Base-by-base conservation (phyloP, 2,888 invertebrate genomes). In the Drosophila flavopinicola region DNA sequence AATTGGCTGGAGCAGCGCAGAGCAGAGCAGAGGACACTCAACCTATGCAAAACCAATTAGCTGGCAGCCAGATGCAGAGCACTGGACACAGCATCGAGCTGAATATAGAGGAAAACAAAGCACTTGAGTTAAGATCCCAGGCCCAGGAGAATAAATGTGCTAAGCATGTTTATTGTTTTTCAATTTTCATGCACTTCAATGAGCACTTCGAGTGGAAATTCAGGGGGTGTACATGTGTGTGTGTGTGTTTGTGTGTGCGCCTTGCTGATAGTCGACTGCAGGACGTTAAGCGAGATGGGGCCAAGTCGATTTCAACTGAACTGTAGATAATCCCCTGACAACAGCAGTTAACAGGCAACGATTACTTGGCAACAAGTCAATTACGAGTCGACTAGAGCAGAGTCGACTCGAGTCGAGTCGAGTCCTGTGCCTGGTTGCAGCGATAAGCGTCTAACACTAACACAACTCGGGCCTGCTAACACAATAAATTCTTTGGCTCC, bases 341-440 rank as follows among this genome's bases (percentile, higher is more conserved):
- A 87, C 87, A 83, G 84, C 86, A 84, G 87, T 84, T 84, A 84
- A 83, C 83, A 74, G 88, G 84, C 84, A 87, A 87, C 79, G 87
- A 84, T 86, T 87, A 86, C 88, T 85, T 85, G 84, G 84, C 84
- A 85, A 85, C 84, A 85, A 85, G 84, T 85, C 88, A 85, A 85
- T 85, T 87, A 87, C 75, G 72, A 65, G 61, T 66, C 53, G 44
- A 37, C 20, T 20, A 2, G 2, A 20, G n/a, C 20, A 20, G 20
- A 4, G 4, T 4, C 2, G 20, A 20, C 20, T 20, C 20, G 56
- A 61, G 60, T 49, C 33, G 15, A 58, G 42, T 23, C 41, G 48
- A 56, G 42, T 53, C 41, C 29, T 44, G 41, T 53, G 75, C 66
- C 73, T 83, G 76, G 75, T 54, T 75, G 68, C 70, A 70, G 75